These are phyloP conservation scores for Pseudorectes ferrugineus DNA, from an alignment of 2,113 vertebrate genomes.

Conservation along the genomic window DNA sequence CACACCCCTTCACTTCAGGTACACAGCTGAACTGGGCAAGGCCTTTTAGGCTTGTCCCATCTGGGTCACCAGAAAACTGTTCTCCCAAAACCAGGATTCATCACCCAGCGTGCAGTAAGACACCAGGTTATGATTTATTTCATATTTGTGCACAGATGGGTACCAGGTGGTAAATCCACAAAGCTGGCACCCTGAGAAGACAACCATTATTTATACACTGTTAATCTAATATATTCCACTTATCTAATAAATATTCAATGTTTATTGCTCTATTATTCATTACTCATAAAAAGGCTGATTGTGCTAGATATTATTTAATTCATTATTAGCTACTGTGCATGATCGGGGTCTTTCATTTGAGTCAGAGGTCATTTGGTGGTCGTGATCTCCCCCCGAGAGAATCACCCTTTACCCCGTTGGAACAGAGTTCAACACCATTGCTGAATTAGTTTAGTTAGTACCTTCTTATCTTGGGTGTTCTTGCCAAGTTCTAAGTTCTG, in stretches of 20 bases:
- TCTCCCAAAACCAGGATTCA: not conserved
- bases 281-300: not conserved
- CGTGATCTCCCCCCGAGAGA: not conserved
- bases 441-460: not conserved
- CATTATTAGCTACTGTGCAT: not conserved
- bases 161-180: not conserved
- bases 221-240: not conserved
- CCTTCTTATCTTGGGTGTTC: not conserved
- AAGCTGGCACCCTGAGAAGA: not conserved
- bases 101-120: not conserved
- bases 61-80: not conserved
- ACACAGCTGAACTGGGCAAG: not conserved
- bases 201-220: not conserved
- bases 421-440: not conserved
- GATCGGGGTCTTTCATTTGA: accelerated
- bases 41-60: not conserved
- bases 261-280: not conserved
- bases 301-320: not conserved
- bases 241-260: not conserved
- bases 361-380: not conserved
- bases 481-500: not conserved
- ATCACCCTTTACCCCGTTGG: not conserved
- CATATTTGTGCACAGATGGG: not conserved
- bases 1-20: not conserved
- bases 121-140: not conserved